Base-by-base conservation (phyloP, 1,140 invertebrate genomes). In the Globodera rostochiensis region DNA sequence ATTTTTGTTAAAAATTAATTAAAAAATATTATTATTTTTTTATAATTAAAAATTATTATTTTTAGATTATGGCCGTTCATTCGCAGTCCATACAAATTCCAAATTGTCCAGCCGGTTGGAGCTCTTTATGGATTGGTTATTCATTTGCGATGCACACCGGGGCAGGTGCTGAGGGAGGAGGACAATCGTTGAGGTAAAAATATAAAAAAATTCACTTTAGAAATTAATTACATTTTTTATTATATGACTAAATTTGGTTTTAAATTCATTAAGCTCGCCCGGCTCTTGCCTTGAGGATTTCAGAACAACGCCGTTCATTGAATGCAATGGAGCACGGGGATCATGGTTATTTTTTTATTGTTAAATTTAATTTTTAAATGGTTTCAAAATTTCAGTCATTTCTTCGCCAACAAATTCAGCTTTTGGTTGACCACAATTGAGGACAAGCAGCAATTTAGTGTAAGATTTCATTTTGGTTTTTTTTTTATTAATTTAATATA, bases 351-450 rank as follows among this genome's bases (percentile, higher is more conserved):
- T 53, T 53, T 53, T 69, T 1, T 69, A 1, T 69, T 69, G 8
- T 21, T 69, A 64, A 64, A 64, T 64, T 9, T 21, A 19, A 13
- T 64, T 19, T 64, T 46, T n/a, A n/a, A 57, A 7, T 6, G 0
- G 8, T 36, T 78, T 69, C 1, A 49, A 69, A 78, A 64, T 70
- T 78, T 78, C 50, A 78, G 77, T 91, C 95, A 97, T 89, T 97
- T 97, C 90, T 99, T 96, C 90, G 94, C 96, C 73, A 98, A 98
- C 88, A 95, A 96, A 92, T 94, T 96, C 89, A 97, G 95, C 90
- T 99, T 98, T 92, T 99, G 97, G 97, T 92, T 99, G 87, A 94
- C 96, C 45, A 97, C 95, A 2, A 95, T 99, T 85, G 96, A 98
- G 86, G 93, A 94, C 64, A 89, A 92, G 78, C 92, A 95, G 83